Base-by-base conservation (phyloP, 2,888 invertebrate genomes). In the Carabus problematicus region DNA sequence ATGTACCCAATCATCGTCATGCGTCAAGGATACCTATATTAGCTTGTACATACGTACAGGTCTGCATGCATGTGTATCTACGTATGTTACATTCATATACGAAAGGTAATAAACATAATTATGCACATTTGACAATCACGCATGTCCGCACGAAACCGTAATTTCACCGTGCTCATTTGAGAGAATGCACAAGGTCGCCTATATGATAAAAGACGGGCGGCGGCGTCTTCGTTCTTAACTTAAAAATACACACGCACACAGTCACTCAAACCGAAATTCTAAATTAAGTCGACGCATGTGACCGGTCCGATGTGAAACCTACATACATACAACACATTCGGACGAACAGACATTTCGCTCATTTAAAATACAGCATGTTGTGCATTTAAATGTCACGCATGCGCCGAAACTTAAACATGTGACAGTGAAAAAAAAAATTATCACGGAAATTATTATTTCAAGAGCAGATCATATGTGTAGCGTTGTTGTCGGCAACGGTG, bases 351-450 rank as follows among this genome's bases (percentile, higher is more conserved):
- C 11, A 14, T 45, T 12, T 39, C 29, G 60, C 67, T 60, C 56
- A 67, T 60, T 60, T 60, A 67, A 60, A 67, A 67, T 41, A 49
- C 54, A 52, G 67, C 60, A 43, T 67, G 66, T 58, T 58, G 52
- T 67, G 67, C 67, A 67, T 67, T 67, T 56, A 56, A 67, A 67
- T 59, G 42, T 59, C 29, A 60, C 67, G 67, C 67, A 52, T 60
- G 67, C 67, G 67, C 43, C 1, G 9, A 12, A 14, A n/a, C 14
- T n/a, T 41, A 67, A 67, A 67, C 67, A 67, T 67, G 67, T 67
- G 67, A 67, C 67, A 67, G 60, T 60, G 56, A 66, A 67, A 67
- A 45, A 66, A 67, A 67, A 56, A 60, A 60, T 55, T 59, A 67
- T 29, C 54, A 59, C 60, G 59, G 60, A 60, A 67, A 60, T 60